Evolutionary conservation across 2,113 vertebrate species (phyloP), one percentile per base, ranked within the genome.

Genomic region (Hyperoodon ampullatus): DNA sequence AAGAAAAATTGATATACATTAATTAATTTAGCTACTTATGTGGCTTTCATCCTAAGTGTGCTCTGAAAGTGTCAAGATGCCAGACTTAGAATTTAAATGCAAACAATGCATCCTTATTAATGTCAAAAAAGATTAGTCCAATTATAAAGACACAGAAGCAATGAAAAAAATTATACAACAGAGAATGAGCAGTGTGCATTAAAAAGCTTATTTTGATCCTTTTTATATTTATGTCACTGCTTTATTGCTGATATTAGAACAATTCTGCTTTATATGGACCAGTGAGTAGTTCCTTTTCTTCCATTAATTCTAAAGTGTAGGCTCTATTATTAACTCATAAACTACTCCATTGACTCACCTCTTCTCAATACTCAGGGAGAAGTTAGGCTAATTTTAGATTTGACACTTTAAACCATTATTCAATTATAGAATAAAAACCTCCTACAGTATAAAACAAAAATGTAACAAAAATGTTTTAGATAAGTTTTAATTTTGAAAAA

Each of bases 11-110:
- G 93, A 91, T 12, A 78, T 83, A 14, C 89, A 84, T 96, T 97
- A 96, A 96, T 95, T 93, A 96, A 60, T 93, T 92, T 96, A 93
- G 87, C 80, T 95, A 89, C 66, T 92, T 93, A 92, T 82, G 47
- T 95, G 89, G 91, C 92, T 94, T 98, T 60, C 82, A 97, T 89
- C 65, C 10, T 84, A 91, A 91, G 33, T 87, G 13, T 90, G 15
- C 65, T 86, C n/a, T 88, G 39, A 90, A 96, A 86, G 42, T 94
- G 42, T 44, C 60, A 96, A 88, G 26, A 86, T 71, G 26, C 5
- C 72, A 92, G 16, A 78, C 16, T 94, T 81, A 71, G 68, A 96
- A 96, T 97, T 92, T 96, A 95, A 98, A 95, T 93, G 39, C 5
- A 78, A 95, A 81, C 47, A 91, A 63, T 90, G 42, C 11, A 33